Evolutionary conservation across 1,140 invertebrate species (phyloP).

Genomic region (Eumeta japonica): DNA sequence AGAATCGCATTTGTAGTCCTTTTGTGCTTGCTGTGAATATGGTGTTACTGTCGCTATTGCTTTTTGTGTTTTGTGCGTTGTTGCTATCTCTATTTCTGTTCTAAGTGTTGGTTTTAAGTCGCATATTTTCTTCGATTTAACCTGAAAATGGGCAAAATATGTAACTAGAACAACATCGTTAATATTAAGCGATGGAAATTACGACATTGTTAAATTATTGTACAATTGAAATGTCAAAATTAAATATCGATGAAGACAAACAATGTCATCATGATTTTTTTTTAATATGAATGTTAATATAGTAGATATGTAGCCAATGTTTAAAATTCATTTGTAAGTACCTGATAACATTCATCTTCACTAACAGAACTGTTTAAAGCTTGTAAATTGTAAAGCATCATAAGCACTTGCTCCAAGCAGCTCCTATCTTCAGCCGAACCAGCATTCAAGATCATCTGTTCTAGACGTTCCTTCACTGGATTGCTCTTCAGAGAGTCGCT

Average conservation of each 20-base stretch:
- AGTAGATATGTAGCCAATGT: too few relatives aligned
- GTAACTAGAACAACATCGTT: too few relatives aligned
- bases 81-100: conserved; percentile 23
- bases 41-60: conserved; percentile 55
- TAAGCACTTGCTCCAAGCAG: conserved; percentile 59
- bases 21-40: conserved; percentile 37
- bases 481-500: conserved; percentile 47
- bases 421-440: conserved; percentile 56
- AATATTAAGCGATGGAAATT: too few relatives aligned
- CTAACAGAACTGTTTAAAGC: conserved; percentile 53
- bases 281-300: too few relatives aligned
- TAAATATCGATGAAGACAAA: too few relatives aligned
- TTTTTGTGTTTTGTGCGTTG: conserved; percentile 46
- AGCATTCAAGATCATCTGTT: conserved; percentile 49
- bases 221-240: too few relatives aligned
- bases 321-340: too few relatives aligned
- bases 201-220: conserved; percentile 2
- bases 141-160: conserved; percentile 24
- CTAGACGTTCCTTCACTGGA: conserved; percentile 45
- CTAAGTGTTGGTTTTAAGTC: conserved; percentile 39
- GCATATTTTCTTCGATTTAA: conserved; percentile 45
- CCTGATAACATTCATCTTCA: conserved; percentile 53
- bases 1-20: conserved; percentile 43
- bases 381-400: conserved; percentile 60
- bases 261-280: too few relatives aligned